Percentiles rank a stretch among this genome's conserved stretches.
Conservation (phyloP, 2,113 vertebrate genomes). For the Ceuthmochares aereus region DNA sequence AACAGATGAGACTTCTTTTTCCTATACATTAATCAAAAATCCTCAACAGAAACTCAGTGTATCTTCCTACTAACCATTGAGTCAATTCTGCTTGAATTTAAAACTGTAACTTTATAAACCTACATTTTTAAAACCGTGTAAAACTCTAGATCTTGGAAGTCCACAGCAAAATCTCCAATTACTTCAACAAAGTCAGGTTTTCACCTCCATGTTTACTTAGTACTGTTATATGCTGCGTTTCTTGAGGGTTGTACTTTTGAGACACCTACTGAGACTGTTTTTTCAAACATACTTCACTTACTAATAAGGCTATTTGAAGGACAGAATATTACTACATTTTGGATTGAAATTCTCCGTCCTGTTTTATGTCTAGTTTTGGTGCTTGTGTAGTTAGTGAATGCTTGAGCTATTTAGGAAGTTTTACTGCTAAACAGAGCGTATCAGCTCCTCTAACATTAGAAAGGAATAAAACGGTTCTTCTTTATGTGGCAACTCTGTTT, state of each 20-base stretch:
- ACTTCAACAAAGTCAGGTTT: neutral
- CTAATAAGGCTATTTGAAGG: neutral
- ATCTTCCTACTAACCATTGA: neutral
- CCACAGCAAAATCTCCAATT: neutral
- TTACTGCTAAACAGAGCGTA: neutral
- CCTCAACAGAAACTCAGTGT: neutral
- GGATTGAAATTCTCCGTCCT: neutral
- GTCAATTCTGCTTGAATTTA: neutral
- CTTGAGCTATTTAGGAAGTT: neutral
- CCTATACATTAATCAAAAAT: neutral
- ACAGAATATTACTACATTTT: neutral
- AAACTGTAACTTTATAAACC: neutral
- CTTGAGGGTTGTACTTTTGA: neutral
- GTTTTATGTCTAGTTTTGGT: neutral
- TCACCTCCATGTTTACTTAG: neutral
- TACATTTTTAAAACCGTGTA: neutral
- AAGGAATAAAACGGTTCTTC: conserved; percentile 26
- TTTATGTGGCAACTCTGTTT: conserved; percentile 49
- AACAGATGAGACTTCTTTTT: neutral
- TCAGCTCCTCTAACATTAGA: neutral
- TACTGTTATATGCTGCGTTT: neutral
- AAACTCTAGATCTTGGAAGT: neutral
- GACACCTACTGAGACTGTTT: neutral
- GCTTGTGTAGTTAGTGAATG: neutral
- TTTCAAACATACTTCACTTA: neutral